Percentiles rank a stretch among this genome's conserved stretches.
Conservation (phyloP, 2,888 invertebrate species). For the Desoria tigrina region DNA sequence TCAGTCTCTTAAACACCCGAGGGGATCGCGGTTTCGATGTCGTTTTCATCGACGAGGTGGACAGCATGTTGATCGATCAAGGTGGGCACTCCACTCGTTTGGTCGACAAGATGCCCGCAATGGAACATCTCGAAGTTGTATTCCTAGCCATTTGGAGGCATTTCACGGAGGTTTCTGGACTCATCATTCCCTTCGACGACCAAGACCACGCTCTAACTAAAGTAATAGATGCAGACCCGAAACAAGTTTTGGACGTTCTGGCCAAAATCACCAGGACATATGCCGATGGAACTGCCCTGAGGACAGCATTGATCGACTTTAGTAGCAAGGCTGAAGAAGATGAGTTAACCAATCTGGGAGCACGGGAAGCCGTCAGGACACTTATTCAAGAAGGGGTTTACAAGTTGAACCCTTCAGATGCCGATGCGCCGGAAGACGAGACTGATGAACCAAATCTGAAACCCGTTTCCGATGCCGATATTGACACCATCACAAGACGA, state of each 20-base stretch:
- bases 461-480: no score
- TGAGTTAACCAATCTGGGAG: no score
- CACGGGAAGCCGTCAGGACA: no score
- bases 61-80: not conserved
- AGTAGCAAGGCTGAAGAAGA: no score
- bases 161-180: not conserved
- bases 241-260: not conserved
- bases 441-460: no score
- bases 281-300: no score
- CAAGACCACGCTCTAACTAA: not conserved
- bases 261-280: not conserved
- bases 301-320: no score
- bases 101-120: not conserved
- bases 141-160: not conserved
- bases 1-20: not conserved
- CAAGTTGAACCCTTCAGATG: no score
- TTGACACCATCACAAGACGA: no score
- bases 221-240: not conserved
- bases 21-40: not conserved
- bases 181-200: not conserved
- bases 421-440: no score
- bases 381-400: no score
- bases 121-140: not conserved
- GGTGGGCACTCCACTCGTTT: not conserved
- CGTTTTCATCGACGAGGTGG: not conserved